phyloP scores from a whole-genome alignment of 2,888 invertebrate species.

The Cyaniris semiargus region DNA sequence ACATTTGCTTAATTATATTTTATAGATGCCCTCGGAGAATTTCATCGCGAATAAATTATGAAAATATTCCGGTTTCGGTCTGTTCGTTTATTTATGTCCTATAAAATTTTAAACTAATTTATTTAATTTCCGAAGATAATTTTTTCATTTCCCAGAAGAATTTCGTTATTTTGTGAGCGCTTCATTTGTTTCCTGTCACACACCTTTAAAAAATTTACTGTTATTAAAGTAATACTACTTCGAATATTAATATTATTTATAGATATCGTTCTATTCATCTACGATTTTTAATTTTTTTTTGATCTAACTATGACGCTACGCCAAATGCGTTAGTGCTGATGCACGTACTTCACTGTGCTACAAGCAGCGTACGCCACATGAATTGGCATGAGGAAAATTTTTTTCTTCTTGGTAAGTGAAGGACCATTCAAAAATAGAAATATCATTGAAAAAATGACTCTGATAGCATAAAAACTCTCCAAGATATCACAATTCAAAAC shows the following conservation, averaged over 20 bases:
- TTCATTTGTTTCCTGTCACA: neutral
- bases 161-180: constrained; percentile 7
- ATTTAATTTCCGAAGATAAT: neutral
- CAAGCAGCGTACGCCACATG: too few relatives aligned
- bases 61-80: neutral
- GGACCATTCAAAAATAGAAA: too few relatives aligned
- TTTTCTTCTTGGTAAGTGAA: too few relatives aligned
- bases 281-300: neutral
- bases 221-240: neutral
- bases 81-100: constrained; percentile 7
- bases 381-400: too few relatives aligned
- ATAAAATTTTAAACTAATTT: constrained; percentile 17
- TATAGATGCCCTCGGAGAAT: constrained; percentile 8
- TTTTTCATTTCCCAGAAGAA: neutral
- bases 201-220: neutral
- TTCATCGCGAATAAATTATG: constrained; percentile 7
- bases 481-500: too few relatives aligned
- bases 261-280: too few relatives aligned
- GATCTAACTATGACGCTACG: neutral
- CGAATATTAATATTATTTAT: too few relatives aligned
- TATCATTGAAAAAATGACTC: too few relatives aligned
- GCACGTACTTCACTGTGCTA: too few relatives aligned
- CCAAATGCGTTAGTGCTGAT: too few relatives aligned
- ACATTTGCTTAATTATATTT: constrained; percentile 13
- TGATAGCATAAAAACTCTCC: too few relatives aligned